Base-by-base conservation (phyloP, 2,888 invertebrate species). In the Dione juno region DNA sequence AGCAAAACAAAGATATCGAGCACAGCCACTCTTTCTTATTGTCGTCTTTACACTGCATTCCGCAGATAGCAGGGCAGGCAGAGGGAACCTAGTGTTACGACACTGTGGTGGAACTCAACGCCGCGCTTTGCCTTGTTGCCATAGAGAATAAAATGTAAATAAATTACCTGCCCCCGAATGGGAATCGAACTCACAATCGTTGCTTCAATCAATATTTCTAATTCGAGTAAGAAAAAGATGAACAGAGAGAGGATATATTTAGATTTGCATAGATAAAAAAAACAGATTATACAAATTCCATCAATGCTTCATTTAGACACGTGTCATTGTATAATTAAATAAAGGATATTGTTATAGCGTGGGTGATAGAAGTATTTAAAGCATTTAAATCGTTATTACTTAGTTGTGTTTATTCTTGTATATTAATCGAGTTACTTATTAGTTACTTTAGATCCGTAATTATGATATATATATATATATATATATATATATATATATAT, bases 301-400 rank as follows among this genome's bases (percentile, higher is more conserved):
- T 3, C 50, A 37, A 19, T 48, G 11, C 37, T 37, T 37, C 13
- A 52, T 50, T 40, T 40, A 48, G 8, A 9, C 50, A 50, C 64
- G 50, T 64, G 37, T 48, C 14, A 19, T 10, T 50, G 28, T 52
- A 52, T 64, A 64, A 64, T 64, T 64, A 35, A 43, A 63, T 63
- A 40, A 64, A 64, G 37, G 16, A 64, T 64, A 37, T 52, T 14
- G 19, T 19, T 1, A 50, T 14, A 52, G 35, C 45, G 50, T 64
- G 19, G 11, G 3, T 13, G 9, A 3, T 50, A 50, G 7, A 63
- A 48, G 13, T 35, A 50, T 64, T 40, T 37, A 11, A 64, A 50
- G 11, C 19, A 64, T 50, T 50, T 48, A 10, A 28, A 52, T 52
- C 5, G 28, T n/a, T 11, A 43, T 50, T 9, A 21, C 16, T 43